A percentile compares a stretch with the other conserved stretches of the same genome.
Evolutionary conservation across 2,797 vertebrate species (phyloP).

Genomic region (Phataginus tetradactyla): DNA sequence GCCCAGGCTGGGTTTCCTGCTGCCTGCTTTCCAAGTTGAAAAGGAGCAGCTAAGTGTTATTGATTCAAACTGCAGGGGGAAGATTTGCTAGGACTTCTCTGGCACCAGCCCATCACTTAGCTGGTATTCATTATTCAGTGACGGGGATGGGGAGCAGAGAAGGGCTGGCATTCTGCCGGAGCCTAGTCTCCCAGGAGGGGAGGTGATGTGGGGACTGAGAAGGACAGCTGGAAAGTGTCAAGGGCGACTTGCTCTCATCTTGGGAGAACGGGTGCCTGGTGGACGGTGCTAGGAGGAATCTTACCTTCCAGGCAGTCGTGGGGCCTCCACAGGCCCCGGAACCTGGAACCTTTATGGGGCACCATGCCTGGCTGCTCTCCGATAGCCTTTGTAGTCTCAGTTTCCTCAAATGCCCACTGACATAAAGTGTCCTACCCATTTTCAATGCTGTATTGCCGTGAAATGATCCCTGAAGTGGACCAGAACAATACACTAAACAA

Average conservation of each 20-base stretch:
- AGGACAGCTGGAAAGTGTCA: conserved; percentile 62
- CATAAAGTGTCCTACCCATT: not conserved
- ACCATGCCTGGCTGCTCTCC: not conserved
- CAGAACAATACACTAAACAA: not conserved
- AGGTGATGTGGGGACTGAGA: not conserved
- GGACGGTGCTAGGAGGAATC: not conserved
- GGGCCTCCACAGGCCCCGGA: not conserved
- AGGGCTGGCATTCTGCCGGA: conserved; percentile 87
- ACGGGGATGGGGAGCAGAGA: conserved; percentile 84
- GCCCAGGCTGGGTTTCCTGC: conserved; percentile 89
- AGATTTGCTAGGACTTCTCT: conserved; percentile 89
- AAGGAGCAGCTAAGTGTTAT: conserved; percentile 95
- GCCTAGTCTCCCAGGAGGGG: conserved; percentile 11
- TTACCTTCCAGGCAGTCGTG: not conserved
- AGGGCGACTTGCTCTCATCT: conserved; percentile 63
- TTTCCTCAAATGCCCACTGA: not conserved
- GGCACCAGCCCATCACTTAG: conserved; percentile 92
- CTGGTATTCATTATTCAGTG: conserved; percentile 94
- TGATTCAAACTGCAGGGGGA: conserved; percentile 89
- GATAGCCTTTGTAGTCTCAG: not conserved
- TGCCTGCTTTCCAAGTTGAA: conserved; percentile 89
- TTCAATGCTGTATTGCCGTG: not conserved
- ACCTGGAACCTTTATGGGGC: not conserved
- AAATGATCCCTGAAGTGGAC: not conserved
- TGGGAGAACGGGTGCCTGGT: not conserved